phyloP scores from a whole-genome alignment of 2,797 vertebrate genomes.

The Microcaecilia unicolor region DNA sequence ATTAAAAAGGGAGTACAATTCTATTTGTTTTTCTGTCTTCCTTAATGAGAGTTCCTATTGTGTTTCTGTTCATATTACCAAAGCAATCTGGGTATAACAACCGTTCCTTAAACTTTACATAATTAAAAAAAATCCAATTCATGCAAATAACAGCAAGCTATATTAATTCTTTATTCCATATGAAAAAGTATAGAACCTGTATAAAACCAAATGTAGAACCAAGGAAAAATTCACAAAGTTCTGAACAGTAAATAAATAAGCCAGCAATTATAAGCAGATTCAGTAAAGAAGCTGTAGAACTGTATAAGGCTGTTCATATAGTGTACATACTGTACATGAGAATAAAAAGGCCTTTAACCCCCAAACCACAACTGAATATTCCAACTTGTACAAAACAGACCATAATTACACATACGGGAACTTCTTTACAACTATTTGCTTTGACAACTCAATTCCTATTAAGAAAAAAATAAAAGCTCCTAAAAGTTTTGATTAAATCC shows the following conservation, averaged over 20 bases:
- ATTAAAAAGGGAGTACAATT: no score
- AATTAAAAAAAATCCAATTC: constrained; percentile 46
- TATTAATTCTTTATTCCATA: constrained; percentile 63
- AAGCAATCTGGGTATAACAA: no score
- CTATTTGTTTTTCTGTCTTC: no score
- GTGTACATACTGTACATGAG: constrained; percentile 62
- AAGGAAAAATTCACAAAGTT: constrained; percentile 60
- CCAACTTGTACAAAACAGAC: constrained; percentile 45
- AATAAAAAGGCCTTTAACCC: no score
- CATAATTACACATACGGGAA: constrained; percentile 47
- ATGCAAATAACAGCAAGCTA: constrained; percentile 43
- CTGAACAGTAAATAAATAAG: constrained; percentile 88
- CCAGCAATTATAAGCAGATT: constrained; percentile 73
- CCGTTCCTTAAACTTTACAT: no score
- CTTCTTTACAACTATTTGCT: constrained; percentile 7
- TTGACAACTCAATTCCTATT: constrained; percentile 25
- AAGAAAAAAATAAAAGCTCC: constrained; percentile 19
- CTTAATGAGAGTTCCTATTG: no score
- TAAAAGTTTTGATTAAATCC: constrained; percentile 17
- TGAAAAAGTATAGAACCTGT: constrained; percentile 88
- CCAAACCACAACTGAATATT: constrained; percentile 24
- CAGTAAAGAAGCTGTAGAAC: constrained; percentile 51
- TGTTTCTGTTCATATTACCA: no score
- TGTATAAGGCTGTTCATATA: constrained; percentile 61
- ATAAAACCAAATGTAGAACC: constrained; percentile 90